Conservation (phyloP, 2,113 vertebrate species). For the Oriolus oriolus region DNA sequence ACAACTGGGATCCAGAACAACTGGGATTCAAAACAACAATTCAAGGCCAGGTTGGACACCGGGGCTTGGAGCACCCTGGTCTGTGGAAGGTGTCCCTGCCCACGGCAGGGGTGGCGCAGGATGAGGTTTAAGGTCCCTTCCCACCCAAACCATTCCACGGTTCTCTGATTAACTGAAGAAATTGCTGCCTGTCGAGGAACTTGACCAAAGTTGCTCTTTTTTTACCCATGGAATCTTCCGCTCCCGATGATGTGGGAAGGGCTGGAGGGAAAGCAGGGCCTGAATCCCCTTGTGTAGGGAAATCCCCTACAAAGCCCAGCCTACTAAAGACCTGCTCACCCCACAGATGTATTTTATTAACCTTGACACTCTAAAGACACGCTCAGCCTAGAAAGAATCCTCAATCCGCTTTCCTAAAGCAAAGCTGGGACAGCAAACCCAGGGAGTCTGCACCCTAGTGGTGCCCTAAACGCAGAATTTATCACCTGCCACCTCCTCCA, state of each 20-base stretch:
- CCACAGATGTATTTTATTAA: neutral
- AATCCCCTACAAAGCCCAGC: neutral
- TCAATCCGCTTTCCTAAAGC: neutral
- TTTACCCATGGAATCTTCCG: neutral
- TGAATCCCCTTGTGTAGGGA: neutral
- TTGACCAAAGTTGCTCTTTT: neutral
- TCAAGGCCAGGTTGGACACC: neutral
- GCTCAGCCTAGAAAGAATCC: neutral
- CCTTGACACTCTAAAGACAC: too few relatives aligned
- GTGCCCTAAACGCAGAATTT: neutral
- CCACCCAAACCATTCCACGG: neutral
- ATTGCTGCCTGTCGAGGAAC: fast-evolving
- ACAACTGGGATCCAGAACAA: too few relatives aligned
- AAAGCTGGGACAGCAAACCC: neutral
- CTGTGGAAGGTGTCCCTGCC: neutral
- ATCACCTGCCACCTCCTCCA: neutral
- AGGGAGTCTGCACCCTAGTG: neutral
- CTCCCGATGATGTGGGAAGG: neutral
- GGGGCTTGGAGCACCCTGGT: neutral
- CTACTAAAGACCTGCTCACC: neutral
- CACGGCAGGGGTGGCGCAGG: fast-evolving
- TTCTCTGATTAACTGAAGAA: neutral
- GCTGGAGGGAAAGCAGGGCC: neutral
- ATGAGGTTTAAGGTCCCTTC: neutral
- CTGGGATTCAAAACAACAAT: too few relatives aligned